Percentiles rank a stretch among this genome's conserved stretches.
Conservation (phyloP, 2,113 vertebrate species). For the Pygoscelis adeliae region DNA sequence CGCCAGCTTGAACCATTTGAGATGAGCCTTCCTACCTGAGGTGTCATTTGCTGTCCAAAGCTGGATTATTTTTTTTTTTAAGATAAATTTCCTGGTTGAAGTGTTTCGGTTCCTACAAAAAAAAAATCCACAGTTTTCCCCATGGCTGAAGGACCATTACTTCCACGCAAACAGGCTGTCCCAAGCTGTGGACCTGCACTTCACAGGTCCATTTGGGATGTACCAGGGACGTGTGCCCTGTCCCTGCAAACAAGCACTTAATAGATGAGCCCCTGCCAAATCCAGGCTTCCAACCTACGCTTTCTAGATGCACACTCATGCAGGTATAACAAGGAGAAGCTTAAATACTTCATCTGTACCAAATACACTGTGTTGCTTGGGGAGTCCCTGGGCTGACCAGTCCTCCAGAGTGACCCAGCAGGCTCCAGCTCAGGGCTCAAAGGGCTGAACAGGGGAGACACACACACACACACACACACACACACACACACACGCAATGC, state of each 20-base stretch:
- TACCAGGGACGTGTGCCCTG: no score
- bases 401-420: neutral
- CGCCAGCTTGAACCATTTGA: neutral
- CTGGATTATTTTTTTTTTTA: neutral
- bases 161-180: neutral
- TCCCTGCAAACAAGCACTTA: neutral
- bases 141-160: neutral
- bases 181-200: neutral
- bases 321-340: neutral
- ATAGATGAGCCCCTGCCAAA: neutral
- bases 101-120: neutral
- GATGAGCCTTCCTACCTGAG: neutral
- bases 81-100: neutral
- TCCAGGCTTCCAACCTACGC: neutral
- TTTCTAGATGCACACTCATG: neutral
- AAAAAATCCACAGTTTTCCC: neutral
- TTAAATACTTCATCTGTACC: neutral
- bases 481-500: accelerated
- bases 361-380: neutral
- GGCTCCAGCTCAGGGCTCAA: neutral
- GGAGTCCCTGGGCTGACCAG: neutral
- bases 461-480: neutral
- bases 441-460: neutral
- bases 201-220: neutral
- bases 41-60: neutral